These are phyloP conservation scores for Arenicola marina DNA, from an alignment of 2,888 invertebrate genomes.

Conservation along the genomic window DNA sequence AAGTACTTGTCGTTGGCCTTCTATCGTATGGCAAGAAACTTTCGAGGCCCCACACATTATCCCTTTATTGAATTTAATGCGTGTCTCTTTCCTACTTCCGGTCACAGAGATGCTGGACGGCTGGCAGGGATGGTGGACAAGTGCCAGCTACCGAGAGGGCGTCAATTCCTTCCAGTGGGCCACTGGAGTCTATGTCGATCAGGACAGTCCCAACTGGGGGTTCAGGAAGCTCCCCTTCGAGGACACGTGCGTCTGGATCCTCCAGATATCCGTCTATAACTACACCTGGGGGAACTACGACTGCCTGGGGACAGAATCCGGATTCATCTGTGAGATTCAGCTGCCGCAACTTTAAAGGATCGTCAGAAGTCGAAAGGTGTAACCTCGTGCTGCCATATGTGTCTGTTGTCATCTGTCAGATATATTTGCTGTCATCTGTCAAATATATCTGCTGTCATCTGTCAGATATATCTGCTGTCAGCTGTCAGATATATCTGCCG, in stretches of 20 bases:
- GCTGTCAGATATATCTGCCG: too few relatives aligned
- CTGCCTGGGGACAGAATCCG: conserved; percentile 27
- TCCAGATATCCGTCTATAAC: conserved; percentile 33
- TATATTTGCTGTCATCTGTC: too few relatives aligned
- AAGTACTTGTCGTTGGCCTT: too few relatives aligned
- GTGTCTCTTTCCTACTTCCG: too few relatives aligned
- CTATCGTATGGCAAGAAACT: too few relatives aligned
- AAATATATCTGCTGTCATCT: too few relatives aligned
- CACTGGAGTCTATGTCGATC: conserved; percentile 10
- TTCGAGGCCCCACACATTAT: too few relatives aligned
- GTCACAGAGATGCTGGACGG: conserved; percentile 34
- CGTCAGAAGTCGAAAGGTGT: too few relatives aligned
- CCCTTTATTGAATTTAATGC: too few relatives aligned
- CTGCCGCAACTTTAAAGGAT: neutral
- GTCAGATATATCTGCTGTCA: too few relatives aligned
- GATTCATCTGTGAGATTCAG: conserved; percentile 31
- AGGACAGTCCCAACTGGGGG: conserved; percentile 24
- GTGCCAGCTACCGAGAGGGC: conserved; percentile 17
- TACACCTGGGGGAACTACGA: conserved; percentile 35
- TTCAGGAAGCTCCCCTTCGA: conserved; percentile 23
- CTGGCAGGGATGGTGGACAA: conserved; percentile 38
- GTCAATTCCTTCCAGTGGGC: conserved; percentile 27
- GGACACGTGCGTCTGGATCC: conserved; percentile 34
- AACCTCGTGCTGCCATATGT: too few relatives aligned
- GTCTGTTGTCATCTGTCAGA: too few relatives aligned